Conservation (phyloP, 2,888 invertebrate genomes). For the Drosophila setosimentum region DNA sequence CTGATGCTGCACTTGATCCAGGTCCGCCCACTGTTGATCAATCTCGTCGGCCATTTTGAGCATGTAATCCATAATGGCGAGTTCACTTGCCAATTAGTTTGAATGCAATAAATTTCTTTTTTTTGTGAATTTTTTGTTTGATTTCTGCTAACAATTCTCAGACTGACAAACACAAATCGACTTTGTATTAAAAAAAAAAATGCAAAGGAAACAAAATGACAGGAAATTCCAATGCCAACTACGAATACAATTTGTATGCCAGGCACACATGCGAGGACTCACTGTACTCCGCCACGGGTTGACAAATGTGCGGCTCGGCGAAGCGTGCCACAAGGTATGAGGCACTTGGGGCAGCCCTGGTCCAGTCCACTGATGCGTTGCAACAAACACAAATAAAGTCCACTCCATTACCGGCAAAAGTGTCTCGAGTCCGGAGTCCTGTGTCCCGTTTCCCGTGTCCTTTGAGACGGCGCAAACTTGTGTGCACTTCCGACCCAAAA, state of each 20-base stretch:
- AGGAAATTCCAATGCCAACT: constrained; percentile 8
- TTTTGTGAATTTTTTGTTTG: neutral
- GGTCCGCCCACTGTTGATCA: neutral
- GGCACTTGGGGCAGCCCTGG: constrained; percentile 1
- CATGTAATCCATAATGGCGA: constrained; percentile 46
- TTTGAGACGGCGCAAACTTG: constrained; percentile 55
- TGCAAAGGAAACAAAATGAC: constrained; percentile 2
- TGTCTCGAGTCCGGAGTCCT: constrained; percentile 5
- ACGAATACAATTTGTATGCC: constrained; percentile 36
- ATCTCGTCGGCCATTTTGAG: constrained; percentile 36
- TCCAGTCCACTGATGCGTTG: constrained; percentile 37
- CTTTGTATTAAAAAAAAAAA: constrained; percentile 2
- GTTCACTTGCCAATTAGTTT: constrained; percentile 16
- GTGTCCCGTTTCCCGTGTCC: constrained; percentile 20
- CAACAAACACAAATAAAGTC: constrained; percentile 79
- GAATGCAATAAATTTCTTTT: constrained; percentile 4
- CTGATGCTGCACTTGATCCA: neutral
- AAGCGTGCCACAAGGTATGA: constrained; percentile 63
- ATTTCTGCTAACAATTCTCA: neutral
- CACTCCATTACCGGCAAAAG: constrained; percentile 81
- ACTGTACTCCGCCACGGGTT: constrained; percentile 25
- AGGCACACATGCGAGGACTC: constrained; percentile 32
- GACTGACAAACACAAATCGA: constrained; percentile 22
- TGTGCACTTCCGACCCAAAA: constrained; percentile 62
- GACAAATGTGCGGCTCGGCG: constrained; percentile 59